Conservation (phyloP, 64 coral and sea anemone species). For the Montipora capricornis region DNA sequence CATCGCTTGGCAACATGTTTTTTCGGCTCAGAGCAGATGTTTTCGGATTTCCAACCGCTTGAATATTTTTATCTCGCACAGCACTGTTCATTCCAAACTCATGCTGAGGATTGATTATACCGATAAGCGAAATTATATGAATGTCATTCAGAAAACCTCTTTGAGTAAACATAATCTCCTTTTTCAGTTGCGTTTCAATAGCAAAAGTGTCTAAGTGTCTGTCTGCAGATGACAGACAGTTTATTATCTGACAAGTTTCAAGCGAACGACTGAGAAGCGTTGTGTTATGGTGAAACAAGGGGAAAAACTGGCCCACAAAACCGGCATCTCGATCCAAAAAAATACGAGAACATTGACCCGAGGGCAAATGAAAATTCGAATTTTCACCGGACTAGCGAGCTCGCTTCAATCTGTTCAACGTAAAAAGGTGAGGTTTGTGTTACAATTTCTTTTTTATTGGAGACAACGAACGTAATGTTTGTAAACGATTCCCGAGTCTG, state of each 20-base stretch:
- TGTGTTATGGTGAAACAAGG: slow-evolving; percentile 78
- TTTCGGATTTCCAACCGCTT: background rate
- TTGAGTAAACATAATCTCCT: background rate
- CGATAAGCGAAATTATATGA: slow-evolving; percentile 1
- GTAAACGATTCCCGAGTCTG: background rate
- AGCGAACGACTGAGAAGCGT: background rate
- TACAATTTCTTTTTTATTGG: background rate
- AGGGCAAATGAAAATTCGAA: slow-evolving; percentile 81
- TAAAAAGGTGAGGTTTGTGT: slow-evolving; percentile 68
- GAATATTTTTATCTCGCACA: background rate
- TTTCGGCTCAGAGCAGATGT: slow-evolving; percentile 33
- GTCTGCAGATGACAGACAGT: background rate
- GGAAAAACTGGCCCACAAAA: slow-evolving; percentile 43
- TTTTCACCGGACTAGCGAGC: slow-evolving; percentile 73
- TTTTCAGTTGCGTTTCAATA: background rate
- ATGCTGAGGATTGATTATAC: slow-evolving; percentile 11
- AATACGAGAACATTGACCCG: slow-evolving; percentile 77
- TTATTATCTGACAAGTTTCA: background rate
- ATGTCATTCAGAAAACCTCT: background rate
- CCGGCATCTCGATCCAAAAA: slow-evolving; percentile 81
- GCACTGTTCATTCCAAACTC: background rate
- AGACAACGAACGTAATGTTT: background rate
- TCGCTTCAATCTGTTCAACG: slow-evolving; percentile 38
- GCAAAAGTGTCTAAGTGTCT: background rate
- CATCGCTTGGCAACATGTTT: slow-evolving; percentile 28